Conservation (phyloP, 1,140 invertebrate genomes). For the Brachionus paranguensis region DNA sequence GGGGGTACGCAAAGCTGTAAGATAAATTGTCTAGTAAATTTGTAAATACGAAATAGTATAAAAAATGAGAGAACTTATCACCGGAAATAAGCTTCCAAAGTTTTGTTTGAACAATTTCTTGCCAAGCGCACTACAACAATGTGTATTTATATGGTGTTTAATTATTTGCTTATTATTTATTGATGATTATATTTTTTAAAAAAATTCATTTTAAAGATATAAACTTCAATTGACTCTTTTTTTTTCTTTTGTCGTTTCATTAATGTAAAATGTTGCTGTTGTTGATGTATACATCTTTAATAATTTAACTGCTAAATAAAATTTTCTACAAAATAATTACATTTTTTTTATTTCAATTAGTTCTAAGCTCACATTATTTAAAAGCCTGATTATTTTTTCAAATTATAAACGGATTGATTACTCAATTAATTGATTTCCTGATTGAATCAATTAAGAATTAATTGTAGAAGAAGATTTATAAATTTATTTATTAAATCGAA, state of each 20-base stretch:
- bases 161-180: not conserved
- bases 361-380: too few relatives aligned
- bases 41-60: conserved; percentile 6
- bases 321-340: not conserved
- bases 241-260: not conserved
- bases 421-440: too few relatives aligned
- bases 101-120: not conserved
- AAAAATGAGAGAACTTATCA: conserved; percentile 17
- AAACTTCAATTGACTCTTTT: not conserved
- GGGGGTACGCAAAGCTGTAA: not conserved
- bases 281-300: conserved; percentile 28
- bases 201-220: not conserved
- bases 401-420: too few relatives aligned
- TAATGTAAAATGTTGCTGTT: conserved; percentile 16
- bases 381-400: too few relatives aligned
- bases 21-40: conserved; percentile 13
- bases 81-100: not conserved
- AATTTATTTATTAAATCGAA: too few relatives aligned
- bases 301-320: not conserved
- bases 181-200: conserved; percentile 17
- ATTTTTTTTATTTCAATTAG: not conserved
- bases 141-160: conserved; percentile 33
- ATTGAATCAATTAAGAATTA: too few relatives aligned
- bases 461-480: too few relatives aligned
- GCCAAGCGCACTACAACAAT: not conserved